Base-by-base conservation (phyloP, 2,888 invertebrate genomes). In the Bembecia ichneumoniformis region DNA sequence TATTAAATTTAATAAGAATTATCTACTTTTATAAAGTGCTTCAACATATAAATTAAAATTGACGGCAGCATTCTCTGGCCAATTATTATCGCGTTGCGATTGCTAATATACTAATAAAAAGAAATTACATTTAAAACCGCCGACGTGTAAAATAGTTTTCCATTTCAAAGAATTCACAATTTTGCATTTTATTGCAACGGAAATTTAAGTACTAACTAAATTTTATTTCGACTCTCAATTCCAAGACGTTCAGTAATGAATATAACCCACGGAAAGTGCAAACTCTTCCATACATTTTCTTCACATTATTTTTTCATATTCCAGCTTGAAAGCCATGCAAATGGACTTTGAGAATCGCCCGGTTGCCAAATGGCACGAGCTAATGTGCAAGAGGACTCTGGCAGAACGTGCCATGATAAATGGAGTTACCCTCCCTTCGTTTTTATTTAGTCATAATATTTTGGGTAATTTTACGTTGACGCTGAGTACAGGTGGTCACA, bases 311-410 rank as follows among this genome's bases (percentile, higher is more conserved):
- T 49, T 54, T 53, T 47, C 43, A 14, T 35, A 46, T 55, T 49
- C 49, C 54, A 35, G 45, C 47, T 54, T 56, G 51, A 54, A 57
- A 55, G 54, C 53, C 52, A 55, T 56, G 56, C 58, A 55, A 58
- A 58, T 56, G 55, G 54, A 49, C 48, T 50, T 35, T 44, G 49
- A 51, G 55, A 49, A 43, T 47, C 47, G 49, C 40, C 49, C 35
- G 46, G 51, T 49, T 58, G 58, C 58, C 58, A 58, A 58, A 58
- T 58, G 57, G 55, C 55, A 53, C 46, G 51, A 57, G 55, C 55
- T 58, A 58, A 58, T 57, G 57, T 55, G 49, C 44, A 47, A 49
- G 43, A 49, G 45, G 49, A 48, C 52, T 46, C 45, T 47, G 49
- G 49, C 49, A 50, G 20, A 53, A 51, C 47, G 46, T 35, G 47